Conservation (phyloP, 2,113 vertebrate genomes). For the Carettochelys insculpta region DNA sequence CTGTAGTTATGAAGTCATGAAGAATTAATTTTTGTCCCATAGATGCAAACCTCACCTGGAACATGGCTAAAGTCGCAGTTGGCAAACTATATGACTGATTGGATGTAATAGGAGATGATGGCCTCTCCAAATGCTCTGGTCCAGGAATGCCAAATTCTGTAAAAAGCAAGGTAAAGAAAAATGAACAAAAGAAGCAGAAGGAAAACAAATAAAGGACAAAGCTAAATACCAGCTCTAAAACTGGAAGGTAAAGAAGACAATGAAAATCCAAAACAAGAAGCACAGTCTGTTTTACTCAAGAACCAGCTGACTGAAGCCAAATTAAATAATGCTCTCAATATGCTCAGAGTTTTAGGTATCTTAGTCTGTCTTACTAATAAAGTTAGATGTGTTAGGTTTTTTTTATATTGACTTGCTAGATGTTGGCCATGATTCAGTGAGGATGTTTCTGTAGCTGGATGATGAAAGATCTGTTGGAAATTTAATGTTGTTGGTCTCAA, state of each 20-base stretch:
- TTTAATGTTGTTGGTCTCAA: not conserved
- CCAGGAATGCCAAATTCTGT: not conserved
- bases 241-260: not conserved
- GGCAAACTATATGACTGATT: not conserved
- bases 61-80: not conserved
- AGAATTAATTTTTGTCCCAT: not conserved
- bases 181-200: not conserved
- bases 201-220: not conserved
- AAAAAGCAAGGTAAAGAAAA: not conserved
- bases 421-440: not conserved
- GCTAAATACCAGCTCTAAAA: not conserved
- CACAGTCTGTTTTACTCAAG: not conserved
- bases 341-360: not conserved
- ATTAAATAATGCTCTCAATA: not conserved
- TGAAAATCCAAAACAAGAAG: not conserved
- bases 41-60: not conserved
- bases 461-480: not conserved
- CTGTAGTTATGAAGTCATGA: not conserved
- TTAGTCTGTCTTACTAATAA: not conserved
- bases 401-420: not conserved
- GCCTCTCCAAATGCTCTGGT: not conserved
- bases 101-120: not conserved
- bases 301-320: not conserved
- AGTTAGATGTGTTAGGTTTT: not conserved
- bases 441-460: not conserved